Evolutionary conservation across 2,888 invertebrate genomes (phyloP).

Genomic region (Tetheella fluctuosa): DNA sequence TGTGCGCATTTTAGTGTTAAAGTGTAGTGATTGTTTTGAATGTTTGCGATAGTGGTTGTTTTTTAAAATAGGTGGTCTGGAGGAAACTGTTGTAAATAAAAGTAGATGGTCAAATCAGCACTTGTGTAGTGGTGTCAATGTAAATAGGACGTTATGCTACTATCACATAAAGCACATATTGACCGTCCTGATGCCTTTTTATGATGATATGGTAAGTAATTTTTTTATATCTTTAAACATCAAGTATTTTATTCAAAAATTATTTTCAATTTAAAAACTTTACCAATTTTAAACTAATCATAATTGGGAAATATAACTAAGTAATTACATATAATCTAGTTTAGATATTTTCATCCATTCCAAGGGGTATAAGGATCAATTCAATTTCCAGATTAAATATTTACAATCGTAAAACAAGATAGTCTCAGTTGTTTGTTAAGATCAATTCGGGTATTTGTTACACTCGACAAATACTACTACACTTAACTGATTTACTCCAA

Average conservation of each 20-base stretch:
- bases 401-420: not conserved
- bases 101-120: conserved; percentile 43
- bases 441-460: not conserved
- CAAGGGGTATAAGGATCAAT: not conserved
- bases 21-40: conserved; percentile 33
- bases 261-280: too few relatives aligned
- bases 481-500: not conserved
- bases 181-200: conserved; percentile 75
- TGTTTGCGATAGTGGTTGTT: conserved; percentile 45
- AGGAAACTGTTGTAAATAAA: conserved; percentile 24
- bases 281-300: too few relatives aligned
- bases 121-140: conserved; percentile 56
- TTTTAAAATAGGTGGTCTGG: conserved; percentile 68
- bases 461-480: not conserved
- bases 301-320: too few relatives aligned
- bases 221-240: not conserved
- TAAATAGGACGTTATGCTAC: conserved; percentile 77
- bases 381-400: not conserved
- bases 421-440: not conserved
- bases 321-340: too few relatives aligned
- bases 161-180: conserved; percentile 64
- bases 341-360: not conserved
- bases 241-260: not conserved
- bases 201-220: conserved; percentile 76
- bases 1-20: conserved; percentile 14